Base-by-base conservation (phyloP, 2,113 vertebrate species). In the Rhinichthys klamathensis region DNA sequence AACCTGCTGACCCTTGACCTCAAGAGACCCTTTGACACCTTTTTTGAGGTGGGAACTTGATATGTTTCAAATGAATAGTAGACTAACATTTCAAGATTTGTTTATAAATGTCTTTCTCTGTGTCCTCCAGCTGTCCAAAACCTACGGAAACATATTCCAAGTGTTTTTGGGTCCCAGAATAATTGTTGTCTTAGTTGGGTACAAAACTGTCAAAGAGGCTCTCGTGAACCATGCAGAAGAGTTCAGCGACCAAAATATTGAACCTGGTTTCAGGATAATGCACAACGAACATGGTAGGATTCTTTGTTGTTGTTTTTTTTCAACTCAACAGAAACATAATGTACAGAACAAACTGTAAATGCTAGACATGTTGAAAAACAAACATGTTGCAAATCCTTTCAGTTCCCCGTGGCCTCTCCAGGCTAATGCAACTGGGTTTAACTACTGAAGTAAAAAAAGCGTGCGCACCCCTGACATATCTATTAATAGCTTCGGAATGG, bases 1-100 rank as follows among this genome's bases (percentile, higher is more conserved):
- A 94, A 94, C 89, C 84, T 95, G 30, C 80, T 94, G 74, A 91
- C 92, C 72, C n/a, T n/a, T n/a, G n/a, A n/a, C n/a, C n/a, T n/a
- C n/a, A n/a, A n/a, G n/a, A n/a, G n/a, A n/a, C n/a, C 90, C 2
- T 75, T 92, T 79, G 82, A 46, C 30, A 87, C 76, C 0, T 87
- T 94, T 2, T 87, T 30, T 74, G 69, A 92, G 90, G 92, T 94
- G 63, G 86, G 86, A 60, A 44, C 21, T 27, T 0, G 0, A 85
- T n/a, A n/a, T n/a, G n/a, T n/a, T n/a, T n/a, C n/a, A n/a, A n/a
- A n/a, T n/a, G n/a, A n/a, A n/a, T n/a, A 56, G 61, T 27, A 21
- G 21, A 1, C 4, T 2, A 38, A 54, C 2, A 16, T 23, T 54
- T n/a, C 41, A 6, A 12, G 21, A 77, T 30, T 38, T 65, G 18